Conservation (phyloP, 2,888 invertebrate species). For the Caenorhabditis angaria region DNA sequence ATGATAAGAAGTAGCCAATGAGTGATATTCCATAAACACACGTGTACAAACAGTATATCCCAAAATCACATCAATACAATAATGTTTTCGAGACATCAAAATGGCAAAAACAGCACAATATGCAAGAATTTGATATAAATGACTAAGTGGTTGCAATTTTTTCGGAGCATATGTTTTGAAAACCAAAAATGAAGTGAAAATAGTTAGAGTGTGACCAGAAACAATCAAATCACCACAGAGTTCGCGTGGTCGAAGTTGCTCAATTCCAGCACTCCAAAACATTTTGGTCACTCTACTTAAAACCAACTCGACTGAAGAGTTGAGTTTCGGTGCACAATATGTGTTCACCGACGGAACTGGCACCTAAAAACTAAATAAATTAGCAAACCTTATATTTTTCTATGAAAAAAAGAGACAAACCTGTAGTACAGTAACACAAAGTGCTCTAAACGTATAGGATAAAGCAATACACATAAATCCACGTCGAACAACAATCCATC, state of each 20-base stretch:
- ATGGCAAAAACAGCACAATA: slow-evolving; percentile 61
- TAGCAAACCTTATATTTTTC: background rate
- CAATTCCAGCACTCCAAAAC: slow-evolving; percentile 70
- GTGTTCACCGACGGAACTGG: slow-evolving; percentile 69
- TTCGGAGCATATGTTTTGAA: slow-evolving; percentile 64
- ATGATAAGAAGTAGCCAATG: slow-evolving; percentile 60
- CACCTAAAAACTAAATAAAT: slow-evolving; percentile 48
- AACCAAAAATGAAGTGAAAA: slow-evolving; percentile 61
- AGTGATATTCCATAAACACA: slow-evolving; percentile 68
- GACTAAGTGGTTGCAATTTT: slow-evolving; percentile 50
- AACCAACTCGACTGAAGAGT: slow-evolving; percentile 43
- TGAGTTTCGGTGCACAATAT: slow-evolving; percentile 68
- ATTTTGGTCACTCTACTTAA: slow-evolving; percentile 56
- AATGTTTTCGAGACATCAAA: slow-evolving; percentile 68
- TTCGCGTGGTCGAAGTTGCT: slow-evolving; percentile 56
- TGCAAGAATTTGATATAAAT: slow-evolving; percentile 59
- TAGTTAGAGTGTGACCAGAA: slow-evolving; percentile 68
- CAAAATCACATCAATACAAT: slow-evolving; percentile 66
- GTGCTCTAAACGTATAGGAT: slow-evolving; percentile 64
- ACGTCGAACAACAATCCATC: slow-evolving; percentile 55
- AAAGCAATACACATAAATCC: slow-evolving; percentile 62
- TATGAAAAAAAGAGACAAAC: slow-evolving; percentile 27
- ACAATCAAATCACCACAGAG: slow-evolving; percentile 71
- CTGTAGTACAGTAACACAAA: slow-evolving; percentile 67
- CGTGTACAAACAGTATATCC: slow-evolving; percentile 65